phyloP scores from a whole-genome alignment of 2,797 vertebrate genomes.

The Tiaroga cobitis region DNA sequence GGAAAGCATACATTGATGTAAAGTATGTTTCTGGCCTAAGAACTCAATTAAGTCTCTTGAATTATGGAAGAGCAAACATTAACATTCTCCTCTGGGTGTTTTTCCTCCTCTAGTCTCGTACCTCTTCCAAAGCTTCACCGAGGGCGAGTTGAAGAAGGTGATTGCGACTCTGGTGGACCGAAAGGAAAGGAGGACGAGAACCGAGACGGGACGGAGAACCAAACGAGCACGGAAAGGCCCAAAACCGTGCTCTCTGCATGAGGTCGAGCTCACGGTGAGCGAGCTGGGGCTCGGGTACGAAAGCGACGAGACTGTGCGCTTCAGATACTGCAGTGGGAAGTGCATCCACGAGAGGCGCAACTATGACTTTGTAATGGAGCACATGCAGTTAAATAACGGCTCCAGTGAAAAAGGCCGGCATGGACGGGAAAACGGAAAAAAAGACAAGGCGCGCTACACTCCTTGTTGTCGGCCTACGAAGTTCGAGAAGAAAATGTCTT shows the following conservation, averaged over 20 bases:
- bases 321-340: slow-evolving; percentile 94
- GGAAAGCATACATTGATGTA: background rate
- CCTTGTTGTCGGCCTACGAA: slow-evolving; percentile 92
- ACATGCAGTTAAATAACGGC: slow-evolving; percentile 69
- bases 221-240: slow-evolving; percentile 82
- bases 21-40: slow-evolving; percentile 9
- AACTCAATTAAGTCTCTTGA: background rate
- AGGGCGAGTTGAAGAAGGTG: slow-evolving; percentile 88
- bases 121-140: slow-evolving; percentile 93
- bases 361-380: slow-evolving; percentile 91
- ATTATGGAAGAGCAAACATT: background rate
- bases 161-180: slow-evolving; percentile 82
- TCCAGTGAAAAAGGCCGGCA: slow-evolving; percentile 70
- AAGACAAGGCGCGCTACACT: slow-evolving; percentile 82
- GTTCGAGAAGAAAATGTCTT: slow-evolving; percentile 90
- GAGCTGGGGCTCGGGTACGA: slow-evolving; percentile 92
- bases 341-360: slow-evolving; percentile 82
- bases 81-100: slow-evolving; percentile 20
- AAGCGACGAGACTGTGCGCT: slow-evolving; percentile 90
- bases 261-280: slow-evolving; percentile 89
- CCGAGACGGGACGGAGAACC: slow-evolving; percentile 78
- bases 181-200: slow-evolving; percentile 67
- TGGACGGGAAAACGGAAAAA: slow-evolving; percentile 69
- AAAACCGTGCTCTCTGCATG: slow-evolving; percentile 84
- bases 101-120: slow-evolving; percentile 71